phyloP scores from a whole-genome alignment of 2,113 vertebrate species.

The Microtus oregoni region DNA sequence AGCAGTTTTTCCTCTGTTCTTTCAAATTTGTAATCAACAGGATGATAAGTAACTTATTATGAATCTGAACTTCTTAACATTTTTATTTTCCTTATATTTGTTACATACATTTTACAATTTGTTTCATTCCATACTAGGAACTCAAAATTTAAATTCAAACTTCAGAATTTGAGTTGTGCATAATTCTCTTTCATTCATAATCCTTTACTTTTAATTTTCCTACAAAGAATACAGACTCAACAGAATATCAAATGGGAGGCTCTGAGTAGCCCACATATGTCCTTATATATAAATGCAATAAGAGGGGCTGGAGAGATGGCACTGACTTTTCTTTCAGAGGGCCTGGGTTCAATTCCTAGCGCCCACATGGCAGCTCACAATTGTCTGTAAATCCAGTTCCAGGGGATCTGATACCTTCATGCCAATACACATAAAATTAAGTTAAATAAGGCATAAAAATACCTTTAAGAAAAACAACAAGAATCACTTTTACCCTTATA shows the following conservation, averaged over 20 bases:
- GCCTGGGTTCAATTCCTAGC: too few species aligned
- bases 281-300: neutral
- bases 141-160: constrained; percentile 29
- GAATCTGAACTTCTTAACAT: constrained; percentile 40
- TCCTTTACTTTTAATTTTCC: constrained; percentile 2
- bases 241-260: neutral
- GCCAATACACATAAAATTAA: too few species aligned
- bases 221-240: neutral
- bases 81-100: constrained; percentile 42
- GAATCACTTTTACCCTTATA: neutral
- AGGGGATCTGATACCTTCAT: too few species aligned
- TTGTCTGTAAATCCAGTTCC: too few species aligned
- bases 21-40: constrained; percentile 61
- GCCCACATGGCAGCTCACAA: too few species aligned
- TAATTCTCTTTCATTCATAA: constrained; percentile 6
- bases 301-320: too few species aligned
- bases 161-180: constrained; percentile 9
- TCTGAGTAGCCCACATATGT: neutral
- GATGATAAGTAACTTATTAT: constrained; percentile 33
- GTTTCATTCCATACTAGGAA: constrained; percentile 28
- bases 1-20: constrained; percentile 52
- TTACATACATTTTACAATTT: constrained; percentile 12
- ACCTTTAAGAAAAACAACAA: neutral
- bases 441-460: too few species aligned
- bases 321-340: too few species aligned